Evolutionary conservation across 2,113 vertebrate genomes (phyloP).

Genomic region (Gracilinanus agilis): DNA sequence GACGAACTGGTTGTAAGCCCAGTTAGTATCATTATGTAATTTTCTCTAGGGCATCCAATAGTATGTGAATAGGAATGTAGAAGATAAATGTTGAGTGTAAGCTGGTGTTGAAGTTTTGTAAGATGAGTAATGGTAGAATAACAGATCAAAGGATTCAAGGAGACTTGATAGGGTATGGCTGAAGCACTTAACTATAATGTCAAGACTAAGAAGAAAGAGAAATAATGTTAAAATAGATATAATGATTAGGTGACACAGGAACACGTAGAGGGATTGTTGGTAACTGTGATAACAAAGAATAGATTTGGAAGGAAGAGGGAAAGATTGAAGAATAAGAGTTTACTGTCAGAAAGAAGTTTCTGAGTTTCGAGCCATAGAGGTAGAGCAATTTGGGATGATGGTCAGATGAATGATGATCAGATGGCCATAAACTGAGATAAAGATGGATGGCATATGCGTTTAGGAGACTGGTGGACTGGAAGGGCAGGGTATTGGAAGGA

Average conservation of each 20-base stretch:
- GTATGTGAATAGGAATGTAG: not conserved
- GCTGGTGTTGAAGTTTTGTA: not conserved
- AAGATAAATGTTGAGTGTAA: not conserved
- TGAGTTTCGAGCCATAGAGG: not conserved
- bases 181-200: not conserved
- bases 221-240: not conserved
- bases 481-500: not conserved
- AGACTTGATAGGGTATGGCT: not conserved
- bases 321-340: not conserved
- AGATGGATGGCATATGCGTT: not conserved
- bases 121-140: not conserved
- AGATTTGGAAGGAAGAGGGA: not conserved
- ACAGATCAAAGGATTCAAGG: not conserved
- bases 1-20: not conserved
- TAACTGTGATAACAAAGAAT: not conserved
- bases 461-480: not conserved
- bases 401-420: not conserved
- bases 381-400: not conserved
- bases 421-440: not conserved
- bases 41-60: not conserved
- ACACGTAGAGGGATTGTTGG: not conserved
- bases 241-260: not conserved
- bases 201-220: not conserved
- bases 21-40: not conserved
- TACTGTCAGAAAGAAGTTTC: not conserved